These are phyloP conservation scores for Aphelocoma coerulescens DNA, from an alignment of 2,113 vertebrate species.

Conservation along the genomic window DNA sequence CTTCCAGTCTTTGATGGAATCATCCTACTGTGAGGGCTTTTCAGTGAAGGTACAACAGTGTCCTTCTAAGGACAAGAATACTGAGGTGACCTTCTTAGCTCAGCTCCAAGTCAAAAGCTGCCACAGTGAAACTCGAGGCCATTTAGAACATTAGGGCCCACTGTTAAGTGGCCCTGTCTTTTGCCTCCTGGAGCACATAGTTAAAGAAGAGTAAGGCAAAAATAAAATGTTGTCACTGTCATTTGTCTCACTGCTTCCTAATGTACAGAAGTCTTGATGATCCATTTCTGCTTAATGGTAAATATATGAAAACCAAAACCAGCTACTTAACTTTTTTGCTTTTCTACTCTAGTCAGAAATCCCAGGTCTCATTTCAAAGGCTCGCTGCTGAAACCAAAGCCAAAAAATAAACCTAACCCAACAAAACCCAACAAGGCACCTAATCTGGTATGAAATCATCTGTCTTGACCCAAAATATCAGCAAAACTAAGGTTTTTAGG, in stretches of 20 bases:
- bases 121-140: neutral
- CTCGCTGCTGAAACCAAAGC: neutral
- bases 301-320: neutral
- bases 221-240: neutral
- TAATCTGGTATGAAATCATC: neutral
- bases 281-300: neutral
- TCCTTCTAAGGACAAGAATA: neutral
- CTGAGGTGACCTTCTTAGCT: neutral
- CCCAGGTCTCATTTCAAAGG: neutral
- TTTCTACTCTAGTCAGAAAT: neutral
- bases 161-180: neutral
- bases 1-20: neutral
- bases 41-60: neutral
- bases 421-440: neutral
- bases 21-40: neutral
- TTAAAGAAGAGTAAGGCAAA: neutral
- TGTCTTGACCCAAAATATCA: neutral
- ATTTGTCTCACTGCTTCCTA: neutral
- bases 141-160: neutral
- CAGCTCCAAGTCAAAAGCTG: neutral
- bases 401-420: neutral
- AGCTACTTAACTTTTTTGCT: neutral
- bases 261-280: neutral
- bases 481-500: neutral
- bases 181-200: neutral